Conservation (phyloP, 2,888 invertebrate species). For the Rhaphigaster nebulosa region DNA sequence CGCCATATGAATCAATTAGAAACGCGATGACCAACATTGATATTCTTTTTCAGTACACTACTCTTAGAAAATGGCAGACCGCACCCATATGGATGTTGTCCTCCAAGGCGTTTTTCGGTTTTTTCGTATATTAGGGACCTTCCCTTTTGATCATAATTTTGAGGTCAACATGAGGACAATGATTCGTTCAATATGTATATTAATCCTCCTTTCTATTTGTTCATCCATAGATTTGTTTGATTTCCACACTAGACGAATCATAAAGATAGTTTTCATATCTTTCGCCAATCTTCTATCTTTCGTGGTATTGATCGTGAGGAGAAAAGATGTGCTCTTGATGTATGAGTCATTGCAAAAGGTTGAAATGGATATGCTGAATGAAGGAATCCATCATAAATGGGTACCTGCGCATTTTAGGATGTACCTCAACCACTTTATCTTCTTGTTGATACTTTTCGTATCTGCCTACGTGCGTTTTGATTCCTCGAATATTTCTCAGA, state of each 20-base stretch:
- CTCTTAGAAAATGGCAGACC: background rate
- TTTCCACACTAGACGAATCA: background rate
- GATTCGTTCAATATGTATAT: background rate
- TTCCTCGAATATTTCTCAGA: background rate
- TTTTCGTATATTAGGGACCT: slow-evolving; percentile 7
- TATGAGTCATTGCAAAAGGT: background rate
- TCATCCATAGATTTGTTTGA: background rate
- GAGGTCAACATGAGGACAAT: background rate
- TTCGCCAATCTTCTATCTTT: slow-evolving; percentile 9
- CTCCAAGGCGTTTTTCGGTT: background rate
- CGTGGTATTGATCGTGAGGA: background rate
- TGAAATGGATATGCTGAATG: background rate
- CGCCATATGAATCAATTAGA: too few species aligned
- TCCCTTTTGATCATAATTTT: slow-evolving; percentile 16
- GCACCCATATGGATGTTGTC: background rate
- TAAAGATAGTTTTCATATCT: background rate
- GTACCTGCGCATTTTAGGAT: background rate
- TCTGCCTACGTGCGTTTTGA: background rate
- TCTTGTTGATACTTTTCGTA: background rate
- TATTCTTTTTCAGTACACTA: background rate
- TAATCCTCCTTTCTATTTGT: background rate
- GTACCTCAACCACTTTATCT: background rate
- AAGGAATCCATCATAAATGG: background rate
- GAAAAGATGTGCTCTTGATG: background rate
- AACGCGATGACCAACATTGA: background rate